Conservation (phyloP, 1,140 invertebrate genomes). For the Psix sp. region DNA sequence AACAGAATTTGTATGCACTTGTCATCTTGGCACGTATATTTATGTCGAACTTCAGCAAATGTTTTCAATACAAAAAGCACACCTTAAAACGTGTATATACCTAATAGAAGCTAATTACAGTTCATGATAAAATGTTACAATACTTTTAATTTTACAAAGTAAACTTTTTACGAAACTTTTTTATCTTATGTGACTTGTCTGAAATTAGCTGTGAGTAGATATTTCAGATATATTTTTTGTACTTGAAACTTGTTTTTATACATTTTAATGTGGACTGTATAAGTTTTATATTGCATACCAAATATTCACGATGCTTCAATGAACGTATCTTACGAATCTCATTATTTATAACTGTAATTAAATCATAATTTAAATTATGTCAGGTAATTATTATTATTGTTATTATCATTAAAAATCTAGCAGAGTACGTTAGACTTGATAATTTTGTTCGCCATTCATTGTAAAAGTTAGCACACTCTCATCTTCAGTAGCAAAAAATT, state of each 20-base stretch:
- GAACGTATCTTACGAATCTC: conserved; percentile 41
- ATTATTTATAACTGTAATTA: conserved; percentile 42
- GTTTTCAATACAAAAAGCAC: too few relatives aligned
- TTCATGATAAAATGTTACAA: conserved; percentile 10
- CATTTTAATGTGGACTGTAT: conserved; percentile 24
- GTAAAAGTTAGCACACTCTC: too few relatives aligned
- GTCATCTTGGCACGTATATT: conserved; percentile 36
- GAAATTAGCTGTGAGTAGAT: too few relatives aligned
- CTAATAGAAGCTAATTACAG: conserved; percentile 13
- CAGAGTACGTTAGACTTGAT: conserved; percentile 17
- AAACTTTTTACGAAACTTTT: conserved; percentile 8
- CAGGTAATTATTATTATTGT: conserved; percentile 18
- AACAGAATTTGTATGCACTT: conserved; percentile 33
- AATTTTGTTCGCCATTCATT: conserved; percentile 8
- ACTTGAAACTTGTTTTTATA: background rate
- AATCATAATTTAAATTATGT: conserved; percentile 31
- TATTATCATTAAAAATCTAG: conserved; percentile 11
- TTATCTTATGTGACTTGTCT: too few relatives aligned
- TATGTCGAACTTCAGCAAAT: conserved; percentile 15
- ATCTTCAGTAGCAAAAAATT: too few relatives aligned
- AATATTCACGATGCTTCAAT: conserved; percentile 45
- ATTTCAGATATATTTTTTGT: conserved; percentile 8
- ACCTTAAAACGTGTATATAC: too few relatives aligned
- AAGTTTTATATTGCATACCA: conserved; percentile 37
- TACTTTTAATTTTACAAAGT: too few relatives aligned